Evolutionary conservation across 2,888 invertebrate genomes (phyloP).

Genomic region (Gisinianus flammeolus): DNA sequence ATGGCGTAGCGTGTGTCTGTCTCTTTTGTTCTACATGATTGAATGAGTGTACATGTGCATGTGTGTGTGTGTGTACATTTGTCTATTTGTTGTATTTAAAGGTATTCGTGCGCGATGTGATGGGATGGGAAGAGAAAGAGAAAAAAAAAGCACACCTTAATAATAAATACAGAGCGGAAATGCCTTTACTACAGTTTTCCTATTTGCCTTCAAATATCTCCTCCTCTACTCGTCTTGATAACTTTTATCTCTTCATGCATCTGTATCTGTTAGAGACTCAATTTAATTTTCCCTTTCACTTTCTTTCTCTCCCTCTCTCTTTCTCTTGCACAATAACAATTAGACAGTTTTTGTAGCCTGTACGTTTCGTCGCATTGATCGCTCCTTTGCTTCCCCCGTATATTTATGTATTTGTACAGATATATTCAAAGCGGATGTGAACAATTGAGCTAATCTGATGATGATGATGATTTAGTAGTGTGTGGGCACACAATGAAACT

Average conservation of each 20-base stretch:
- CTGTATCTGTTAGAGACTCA: background rate
- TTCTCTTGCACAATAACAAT: background rate
- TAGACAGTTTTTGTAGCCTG: conserved; percentile 2
- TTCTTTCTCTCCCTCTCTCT: background rate
- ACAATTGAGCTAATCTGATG: too few species aligned
- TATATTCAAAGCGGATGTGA: too few species aligned
- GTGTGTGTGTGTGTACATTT: background rate
- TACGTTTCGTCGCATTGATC: background rate
- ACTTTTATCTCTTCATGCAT: too few species aligned
- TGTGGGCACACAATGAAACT: conserved; percentile 9
- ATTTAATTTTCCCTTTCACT: background rate
- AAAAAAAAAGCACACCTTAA: background rate
- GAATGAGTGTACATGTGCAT: too few species aligned
- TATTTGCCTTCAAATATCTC: background rate
- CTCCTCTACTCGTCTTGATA: background rate
- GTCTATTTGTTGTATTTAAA: background rate
- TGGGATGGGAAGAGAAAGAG: background rate
- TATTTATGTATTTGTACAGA: too few species aligned
- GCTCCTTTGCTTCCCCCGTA: too few species aligned
- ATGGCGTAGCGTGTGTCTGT: background rate
- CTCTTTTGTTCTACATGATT: background rate
- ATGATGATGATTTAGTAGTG: conserved; percentile 17
- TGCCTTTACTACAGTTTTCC: background rate
- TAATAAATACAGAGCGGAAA: background rate
- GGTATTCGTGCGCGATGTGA: background rate